These are phyloP conservation scores for Muschampia plurimacula DNA, from an alignment of 2,888 invertebrate genomes.

Conservation along the genomic window DNA sequence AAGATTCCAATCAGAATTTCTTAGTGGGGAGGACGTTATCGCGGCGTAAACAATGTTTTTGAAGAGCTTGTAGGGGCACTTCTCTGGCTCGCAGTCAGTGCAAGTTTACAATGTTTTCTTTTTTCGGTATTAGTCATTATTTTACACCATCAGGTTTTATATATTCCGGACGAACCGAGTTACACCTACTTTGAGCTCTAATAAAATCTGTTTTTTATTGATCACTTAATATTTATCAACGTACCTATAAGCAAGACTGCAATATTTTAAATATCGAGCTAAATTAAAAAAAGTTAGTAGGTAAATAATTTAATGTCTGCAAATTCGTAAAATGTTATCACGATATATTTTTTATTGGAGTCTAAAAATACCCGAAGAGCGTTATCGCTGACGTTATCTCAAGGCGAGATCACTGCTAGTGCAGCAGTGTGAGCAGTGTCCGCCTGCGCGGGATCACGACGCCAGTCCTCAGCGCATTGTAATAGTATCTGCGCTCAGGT, in stretches of 20 bases:
- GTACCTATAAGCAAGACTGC: too few species aligned
- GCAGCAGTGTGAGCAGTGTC: conserved; percentile 47
- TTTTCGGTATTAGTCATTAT: too few species aligned
- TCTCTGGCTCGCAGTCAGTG: too few species aligned
- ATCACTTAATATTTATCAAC: neutral
- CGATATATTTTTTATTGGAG: conserved; percentile 76
- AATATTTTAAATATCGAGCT: neutral
- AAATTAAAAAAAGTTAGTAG: neutral
- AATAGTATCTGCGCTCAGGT: conserved; percentile 33
- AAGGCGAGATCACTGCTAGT: conserved; percentile 70
- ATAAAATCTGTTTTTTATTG: neutral
- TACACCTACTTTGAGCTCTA: neutral
- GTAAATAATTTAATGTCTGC: conserved; percentile 38
- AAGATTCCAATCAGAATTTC: too few species aligned
- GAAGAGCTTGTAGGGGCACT: too few species aligned
- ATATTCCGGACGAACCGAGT: too few species aligned
- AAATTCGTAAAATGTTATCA: conserved; percentile 55
- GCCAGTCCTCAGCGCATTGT: conserved; percentile 26
- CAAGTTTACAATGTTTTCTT: too few species aligned
- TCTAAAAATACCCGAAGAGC: conserved; percentile 77
- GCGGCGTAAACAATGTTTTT: too few species aligned
- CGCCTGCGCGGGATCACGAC: conserved; percentile 37
- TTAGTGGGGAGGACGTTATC: too few species aligned
- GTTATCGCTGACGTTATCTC: conserved; percentile 82
- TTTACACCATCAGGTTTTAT: too few species aligned